Evolutionary conservation across 2,113 vertebrate genomes (phyloP).

Genomic region (Toxostoma redivivum): DNA sequence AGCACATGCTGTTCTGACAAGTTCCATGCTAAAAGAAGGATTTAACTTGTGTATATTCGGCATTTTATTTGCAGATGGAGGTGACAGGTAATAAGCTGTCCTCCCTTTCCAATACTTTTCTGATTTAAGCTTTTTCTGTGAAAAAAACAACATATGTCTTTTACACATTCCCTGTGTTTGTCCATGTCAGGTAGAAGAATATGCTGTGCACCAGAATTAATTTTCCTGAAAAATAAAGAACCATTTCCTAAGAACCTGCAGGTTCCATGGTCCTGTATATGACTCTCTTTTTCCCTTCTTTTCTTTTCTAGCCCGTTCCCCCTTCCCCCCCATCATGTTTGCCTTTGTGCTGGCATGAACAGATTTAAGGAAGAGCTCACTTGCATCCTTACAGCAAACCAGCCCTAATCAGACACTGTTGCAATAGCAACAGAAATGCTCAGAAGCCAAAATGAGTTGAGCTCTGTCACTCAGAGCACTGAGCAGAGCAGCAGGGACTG

Average conservation of each 20-base stretch:
- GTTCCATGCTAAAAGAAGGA: neutral
- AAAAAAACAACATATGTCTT: neutral
- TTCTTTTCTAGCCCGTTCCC: too few relatives aligned
- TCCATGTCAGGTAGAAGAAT: neutral
- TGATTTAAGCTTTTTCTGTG: neutral
- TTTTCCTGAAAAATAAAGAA: neutral
- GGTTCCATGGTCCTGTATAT: neutral
- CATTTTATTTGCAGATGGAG: neutral
- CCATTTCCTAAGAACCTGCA: neutral
- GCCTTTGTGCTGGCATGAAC: neutral
- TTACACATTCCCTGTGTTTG: neutral
- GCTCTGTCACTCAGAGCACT: neutral
- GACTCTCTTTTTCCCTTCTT: neutral
- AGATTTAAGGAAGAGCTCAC: neutral
- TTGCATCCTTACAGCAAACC: neutral
- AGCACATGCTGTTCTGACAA: neutral
- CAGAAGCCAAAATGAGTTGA: neutral
- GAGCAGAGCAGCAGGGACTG: neutral
- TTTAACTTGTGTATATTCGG: neutral
- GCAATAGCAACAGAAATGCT: neutral
- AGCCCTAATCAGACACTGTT: neutral
- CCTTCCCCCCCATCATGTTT: fast-evolving
- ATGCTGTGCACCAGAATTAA: neutral
- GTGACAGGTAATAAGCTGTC: neutral
- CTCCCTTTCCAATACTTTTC: neutral